These are phyloP conservation scores for Trachythela sp. DNA, from an alignment of 64 coral and sea anemone genomes.

Conservation along the genomic window DNA sequence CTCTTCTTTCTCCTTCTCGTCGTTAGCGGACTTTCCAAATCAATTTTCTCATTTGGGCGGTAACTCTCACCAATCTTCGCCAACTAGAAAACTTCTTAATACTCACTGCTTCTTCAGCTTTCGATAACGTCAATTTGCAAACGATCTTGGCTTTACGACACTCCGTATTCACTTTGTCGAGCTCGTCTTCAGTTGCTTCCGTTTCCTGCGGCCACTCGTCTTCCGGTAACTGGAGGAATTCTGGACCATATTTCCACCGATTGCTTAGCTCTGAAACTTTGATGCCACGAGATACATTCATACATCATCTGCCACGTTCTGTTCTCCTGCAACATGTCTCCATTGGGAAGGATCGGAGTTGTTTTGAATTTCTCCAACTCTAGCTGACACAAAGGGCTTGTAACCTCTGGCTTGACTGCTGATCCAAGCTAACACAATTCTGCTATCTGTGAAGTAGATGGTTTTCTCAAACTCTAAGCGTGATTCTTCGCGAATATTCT, in stretches of 20 bases:
- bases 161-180: neutral
- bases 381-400: neutral
- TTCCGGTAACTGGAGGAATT: neutral
- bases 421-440: neutral
- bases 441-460: neutral
- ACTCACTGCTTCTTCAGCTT: neutral
- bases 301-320: neutral
- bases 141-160: neutral
- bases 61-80: neutral
- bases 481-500: neutral
- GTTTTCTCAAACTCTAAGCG: neutral
- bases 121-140: neutral
- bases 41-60: no score
- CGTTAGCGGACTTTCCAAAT: neutral
- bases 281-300: neutral
- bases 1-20: neutral
- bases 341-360: neutral
- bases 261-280: neutral
- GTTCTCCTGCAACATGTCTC: neutral
- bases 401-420: neutral
- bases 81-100: neutral
- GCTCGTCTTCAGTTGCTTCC: neutral
- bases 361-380: neutral
- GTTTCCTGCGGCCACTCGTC: neutral
- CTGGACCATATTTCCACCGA: neutral